Evolutionary conservation across 1,140 invertebrate species (phyloP).

Genomic region (Cotesia glomerata): DNA sequence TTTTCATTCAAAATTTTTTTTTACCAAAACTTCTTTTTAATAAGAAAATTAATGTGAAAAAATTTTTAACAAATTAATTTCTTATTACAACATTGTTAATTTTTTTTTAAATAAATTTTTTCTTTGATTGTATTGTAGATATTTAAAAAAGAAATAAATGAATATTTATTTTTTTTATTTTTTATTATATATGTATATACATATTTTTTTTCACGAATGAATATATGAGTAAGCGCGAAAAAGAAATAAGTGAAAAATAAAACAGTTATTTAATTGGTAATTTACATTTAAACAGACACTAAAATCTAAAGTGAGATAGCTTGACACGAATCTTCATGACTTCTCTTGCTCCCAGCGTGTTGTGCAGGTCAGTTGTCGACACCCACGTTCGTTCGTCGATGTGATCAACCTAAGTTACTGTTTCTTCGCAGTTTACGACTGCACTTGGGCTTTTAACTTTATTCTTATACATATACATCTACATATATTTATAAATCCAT

Average conservation of each 20-base stretch:
- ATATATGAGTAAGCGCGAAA: not conserved
- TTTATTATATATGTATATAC: too few species aligned
- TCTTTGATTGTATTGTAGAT: too few species aligned
- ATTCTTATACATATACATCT: not conserved
- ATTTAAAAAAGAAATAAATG: too few species aligned
- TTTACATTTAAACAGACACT: not conserved
- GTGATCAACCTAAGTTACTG: conserved; percentile 6
- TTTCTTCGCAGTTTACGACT: conserved; percentile 12
- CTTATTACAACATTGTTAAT: too few species aligned
- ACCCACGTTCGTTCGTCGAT: conserved; percentile 19
- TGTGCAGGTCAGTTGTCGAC: conserved; percentile 43
- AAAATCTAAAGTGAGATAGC: conserved; percentile 12
- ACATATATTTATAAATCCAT: not conserved
- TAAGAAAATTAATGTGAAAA: too few species aligned
- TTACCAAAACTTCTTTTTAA: too few species aligned
- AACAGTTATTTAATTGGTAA: not conserved
- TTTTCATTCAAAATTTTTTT: too few species aligned
- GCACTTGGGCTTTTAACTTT: conserved; percentile 8
- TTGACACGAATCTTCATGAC: conserved; percentile 15
- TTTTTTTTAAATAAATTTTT: too few species aligned
- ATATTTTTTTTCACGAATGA: too few species aligned
- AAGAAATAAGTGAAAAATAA: not conserved
- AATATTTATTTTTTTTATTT: too few species aligned
- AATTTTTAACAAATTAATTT: too few species aligned
- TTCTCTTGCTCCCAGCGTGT: conserved; percentile 31